These are phyloP conservation scores for Drosophila mimica DNA, from an alignment of 2,888 invertebrate species.

Conservation along the genomic window DNA sequence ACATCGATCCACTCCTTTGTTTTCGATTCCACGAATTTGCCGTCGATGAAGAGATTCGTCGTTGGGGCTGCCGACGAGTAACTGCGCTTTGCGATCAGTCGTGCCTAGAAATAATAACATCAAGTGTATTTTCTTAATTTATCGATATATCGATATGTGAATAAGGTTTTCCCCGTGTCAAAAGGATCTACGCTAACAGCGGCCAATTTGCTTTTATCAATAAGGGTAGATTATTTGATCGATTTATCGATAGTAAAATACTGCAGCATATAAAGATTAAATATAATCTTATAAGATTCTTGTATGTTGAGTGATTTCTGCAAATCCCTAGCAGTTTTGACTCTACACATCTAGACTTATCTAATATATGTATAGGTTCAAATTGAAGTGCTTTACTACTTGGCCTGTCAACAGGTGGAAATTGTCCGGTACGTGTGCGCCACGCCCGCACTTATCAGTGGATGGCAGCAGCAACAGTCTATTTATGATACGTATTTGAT, in stretches of 20 bases:
- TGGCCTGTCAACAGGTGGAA: conserved; percentile 40
- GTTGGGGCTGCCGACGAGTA: conserved; percentile 88
- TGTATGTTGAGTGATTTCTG: neutral
- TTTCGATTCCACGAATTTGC: conserved; percentile 96
- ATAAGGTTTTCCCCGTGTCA: neutral
- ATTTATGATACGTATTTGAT: conserved; percentile 25
- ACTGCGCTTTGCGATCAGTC: conserved; percentile 81
- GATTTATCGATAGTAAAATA: neutral
- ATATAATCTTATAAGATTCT: too few species aligned
- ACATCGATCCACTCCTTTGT: conserved; percentile 97
- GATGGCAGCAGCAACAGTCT: conserved; percentile 24
- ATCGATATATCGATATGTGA: conserved; percentile 24
- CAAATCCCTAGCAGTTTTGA: conserved; percentile 4
- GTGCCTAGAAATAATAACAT: conserved; percentile 62
- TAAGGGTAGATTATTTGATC: neutral
- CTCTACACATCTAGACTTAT: conserved; percentile 10
- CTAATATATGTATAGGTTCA: conserved; percentile 17
- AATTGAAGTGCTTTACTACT: conserved; percentile 35
- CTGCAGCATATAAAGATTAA: neutral
- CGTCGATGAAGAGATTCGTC: conserved; percentile 98
- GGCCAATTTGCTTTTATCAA: neutral
- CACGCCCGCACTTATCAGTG: conserved; percentile 65
- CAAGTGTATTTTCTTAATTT: neutral
- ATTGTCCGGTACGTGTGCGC: conserved; percentile 40
- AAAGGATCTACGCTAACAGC: neutral